Evolutionary conservation across 2,113 vertebrate genomes (phyloP).

Genomic region (Aspiorhynchus laticeps): DNA sequence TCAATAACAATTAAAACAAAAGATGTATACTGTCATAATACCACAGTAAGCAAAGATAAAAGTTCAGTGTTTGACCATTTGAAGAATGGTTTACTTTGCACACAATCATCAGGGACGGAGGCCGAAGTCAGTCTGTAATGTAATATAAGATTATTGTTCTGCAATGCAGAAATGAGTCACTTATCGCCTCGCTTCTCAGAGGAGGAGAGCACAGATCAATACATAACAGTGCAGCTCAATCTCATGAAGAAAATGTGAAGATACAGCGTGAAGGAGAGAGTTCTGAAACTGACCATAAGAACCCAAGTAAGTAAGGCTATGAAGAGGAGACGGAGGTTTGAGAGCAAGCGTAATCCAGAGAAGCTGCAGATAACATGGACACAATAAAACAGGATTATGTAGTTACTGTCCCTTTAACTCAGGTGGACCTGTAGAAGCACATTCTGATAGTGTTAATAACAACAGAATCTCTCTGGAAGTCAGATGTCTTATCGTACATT

Average conservation of each 20-base stretch:
- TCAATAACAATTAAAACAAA: slow-evolving; percentile 3
- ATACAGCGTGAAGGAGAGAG: background rate
- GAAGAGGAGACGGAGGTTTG: background rate
- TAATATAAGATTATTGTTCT: background rate
- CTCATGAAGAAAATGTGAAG: background rate
- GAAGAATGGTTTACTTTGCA: background rate
- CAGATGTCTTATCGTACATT: background rate
- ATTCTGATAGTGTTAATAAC: slow-evolving; percentile 14
- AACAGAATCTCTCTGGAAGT: background rate
- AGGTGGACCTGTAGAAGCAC: background rate
- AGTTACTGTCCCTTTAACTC: background rate
- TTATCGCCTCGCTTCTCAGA: background rate
- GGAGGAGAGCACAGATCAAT: slow-evolving; percentile 7
- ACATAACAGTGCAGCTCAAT: background rate
- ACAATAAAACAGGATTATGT: background rate
- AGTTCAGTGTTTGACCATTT: background rate
- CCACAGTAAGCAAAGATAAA: slow-evolving; percentile 3
- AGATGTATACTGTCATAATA: background rate
- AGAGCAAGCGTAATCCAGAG: background rate
- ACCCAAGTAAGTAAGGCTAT: background rate
- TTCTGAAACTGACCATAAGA: background rate
- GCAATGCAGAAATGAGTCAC: slow-evolving; percentile 12
- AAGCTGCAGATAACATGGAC: background rate
- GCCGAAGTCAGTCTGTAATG: background rate
- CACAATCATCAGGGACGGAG: background rate